Percentiles rank a stretch among this genome's conserved stretches.
phyloP scores from a whole-genome alignment of 2,113 vertebrate genomes.

The Dromas ardeola region DNA sequence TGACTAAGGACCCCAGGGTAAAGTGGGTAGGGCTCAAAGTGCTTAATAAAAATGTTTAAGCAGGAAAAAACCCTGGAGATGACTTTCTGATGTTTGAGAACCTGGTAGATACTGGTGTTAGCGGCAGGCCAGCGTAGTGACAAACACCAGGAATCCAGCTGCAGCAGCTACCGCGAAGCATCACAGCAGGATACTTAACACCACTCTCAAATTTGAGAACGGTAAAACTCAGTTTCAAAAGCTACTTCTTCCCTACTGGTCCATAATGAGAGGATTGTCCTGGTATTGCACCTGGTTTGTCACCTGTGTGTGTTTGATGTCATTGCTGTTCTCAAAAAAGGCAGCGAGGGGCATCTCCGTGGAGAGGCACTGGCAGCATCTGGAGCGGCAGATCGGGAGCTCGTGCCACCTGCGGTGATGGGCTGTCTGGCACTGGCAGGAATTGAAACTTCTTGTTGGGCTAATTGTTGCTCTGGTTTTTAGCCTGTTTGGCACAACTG shows the following conservation, averaged over 20 bases:
- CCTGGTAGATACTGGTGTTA: neutral
- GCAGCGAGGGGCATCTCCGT: accelerated
- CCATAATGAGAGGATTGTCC: neutral
- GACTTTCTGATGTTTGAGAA: neutral
- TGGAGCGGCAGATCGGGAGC: neutral
- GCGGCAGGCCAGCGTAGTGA: neutral
- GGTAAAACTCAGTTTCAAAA: neutral
- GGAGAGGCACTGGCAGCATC: accelerated
- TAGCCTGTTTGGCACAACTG: neutral
- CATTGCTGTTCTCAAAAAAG: neutral
- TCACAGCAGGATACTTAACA: neutral
- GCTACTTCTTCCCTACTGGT: neutral
- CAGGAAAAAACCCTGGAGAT: neutral
- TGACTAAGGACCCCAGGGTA: neutral
- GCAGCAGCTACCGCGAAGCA: neutral
- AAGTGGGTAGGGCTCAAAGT: neutral
- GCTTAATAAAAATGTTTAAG: neutral
- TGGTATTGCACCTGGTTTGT: neutral
- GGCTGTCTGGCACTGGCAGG: neutral
- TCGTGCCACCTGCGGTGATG: neutral
- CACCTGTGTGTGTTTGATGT: neutral
- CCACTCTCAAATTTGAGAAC: neutral
- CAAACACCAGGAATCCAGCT: neutral
- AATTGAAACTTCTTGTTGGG: neutral
- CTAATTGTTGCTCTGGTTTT: neutral